Evolutionary conservation across 2,888 invertebrate genomes (phyloP).

Genomic region (Morpho helenor): DNA sequence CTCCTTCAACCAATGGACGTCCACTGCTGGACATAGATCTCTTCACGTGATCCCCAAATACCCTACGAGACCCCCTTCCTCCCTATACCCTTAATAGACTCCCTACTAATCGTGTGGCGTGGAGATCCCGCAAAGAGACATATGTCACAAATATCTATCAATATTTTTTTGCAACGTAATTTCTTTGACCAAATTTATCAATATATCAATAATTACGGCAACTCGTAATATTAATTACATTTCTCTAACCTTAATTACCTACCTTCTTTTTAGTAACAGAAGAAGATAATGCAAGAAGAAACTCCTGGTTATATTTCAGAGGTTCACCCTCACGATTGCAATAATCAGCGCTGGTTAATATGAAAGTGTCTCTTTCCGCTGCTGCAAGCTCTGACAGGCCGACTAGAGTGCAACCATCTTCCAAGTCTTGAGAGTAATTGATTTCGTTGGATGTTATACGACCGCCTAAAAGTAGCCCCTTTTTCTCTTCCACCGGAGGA

Average conservation of each 20-base stretch:
- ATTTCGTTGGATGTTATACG: constrained; percentile 60
- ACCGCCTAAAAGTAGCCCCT: constrained; percentile 58
- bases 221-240: no score
- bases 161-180: no score
- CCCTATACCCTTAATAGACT: no score
- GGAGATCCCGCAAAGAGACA: no score
- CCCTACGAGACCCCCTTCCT: no score
- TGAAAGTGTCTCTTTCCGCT: constrained; percentile 48
- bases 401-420: constrained; percentile 55
- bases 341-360: constrained; percentile 64
- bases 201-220: no score
- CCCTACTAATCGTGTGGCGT: no score
- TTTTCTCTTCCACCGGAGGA: constrained; percentile 47
- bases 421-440: constrained; percentile 57
- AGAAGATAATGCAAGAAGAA: constrained; percentile 55
- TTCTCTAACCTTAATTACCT: neutral
- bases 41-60: no score
- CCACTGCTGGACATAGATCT: no score
- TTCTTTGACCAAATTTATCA: no score
- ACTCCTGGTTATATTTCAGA: constrained; percentile 67
- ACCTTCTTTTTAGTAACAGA: constrained; percentile 52
- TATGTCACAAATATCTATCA: no score
- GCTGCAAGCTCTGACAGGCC: constrained; percentile 41
- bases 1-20: no score
- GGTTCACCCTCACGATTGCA: constrained; percentile 57